Conservation (phyloP, 2,888 invertebrate species). For the Sinotaia quadrata region DNA sequence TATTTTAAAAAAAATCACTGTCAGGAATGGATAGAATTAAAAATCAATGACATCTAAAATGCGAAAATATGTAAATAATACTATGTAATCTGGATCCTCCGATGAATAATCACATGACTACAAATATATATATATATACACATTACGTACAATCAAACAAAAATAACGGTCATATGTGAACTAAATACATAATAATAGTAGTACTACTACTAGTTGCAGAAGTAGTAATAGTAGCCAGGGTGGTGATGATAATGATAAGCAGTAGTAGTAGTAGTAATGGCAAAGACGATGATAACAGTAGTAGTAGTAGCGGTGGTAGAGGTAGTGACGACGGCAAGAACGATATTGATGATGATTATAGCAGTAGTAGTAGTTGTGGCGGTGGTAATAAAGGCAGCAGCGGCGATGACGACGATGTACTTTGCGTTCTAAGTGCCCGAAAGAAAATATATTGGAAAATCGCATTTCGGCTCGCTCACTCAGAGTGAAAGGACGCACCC, state of each 20-base stretch:
- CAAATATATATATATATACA: no score
- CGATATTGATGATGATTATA: background rate
- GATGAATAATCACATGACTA: no score
- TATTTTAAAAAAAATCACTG: no score
- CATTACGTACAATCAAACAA: background rate
- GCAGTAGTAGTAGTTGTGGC: background rate
- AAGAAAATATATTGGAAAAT: background rate
- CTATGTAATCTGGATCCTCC: no score
- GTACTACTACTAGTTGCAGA: background rate
- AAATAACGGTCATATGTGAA: background rate
- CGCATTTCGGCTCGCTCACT: no score
- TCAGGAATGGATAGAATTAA: no score
- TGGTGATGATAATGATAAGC: slow-evolving; percentile 7
- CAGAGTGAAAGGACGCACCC: no score
- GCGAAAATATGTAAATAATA: no score
- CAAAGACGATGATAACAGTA: background rate
- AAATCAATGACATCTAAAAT: no score
- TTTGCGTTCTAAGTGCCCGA: background rate
- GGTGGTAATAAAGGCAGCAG: background rate
- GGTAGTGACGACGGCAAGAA: background rate
- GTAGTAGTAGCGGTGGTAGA: background rate
- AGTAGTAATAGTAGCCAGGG: background rate
- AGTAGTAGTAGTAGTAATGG: background rate
- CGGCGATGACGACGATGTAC: background rate
- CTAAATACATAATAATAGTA: background rate